Evolutionary conservation across 2,888 invertebrate genomes (phyloP), one percentile per base, ranked within the genome.

Genomic region (Digitonthophagus gazella): DNA sequence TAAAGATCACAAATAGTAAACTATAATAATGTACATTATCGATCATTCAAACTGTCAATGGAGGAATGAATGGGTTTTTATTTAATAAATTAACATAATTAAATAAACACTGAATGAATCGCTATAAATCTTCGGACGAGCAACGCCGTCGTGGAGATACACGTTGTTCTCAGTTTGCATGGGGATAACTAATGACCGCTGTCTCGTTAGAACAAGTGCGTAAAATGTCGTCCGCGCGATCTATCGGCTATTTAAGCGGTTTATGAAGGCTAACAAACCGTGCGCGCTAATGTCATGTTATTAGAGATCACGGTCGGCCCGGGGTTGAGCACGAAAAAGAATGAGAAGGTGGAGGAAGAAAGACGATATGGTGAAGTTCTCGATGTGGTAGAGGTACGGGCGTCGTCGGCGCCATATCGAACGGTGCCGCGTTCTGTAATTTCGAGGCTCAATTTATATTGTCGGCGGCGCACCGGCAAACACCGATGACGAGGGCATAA

Each of bases 401-500:
- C 28, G 28, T 44, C 28, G 6, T 44, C 28, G 28, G 28, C 28
- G 28, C 28, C 28, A 44, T 44, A 44, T 44, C 28, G 28, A 57
- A 57, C 57, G 15, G 57, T 57, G 57, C 57, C 15, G 57, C 16
- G 57, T 57, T 57, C 57, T 57, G 16, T 57, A 57, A 57, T 57
- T 57, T 57, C 57, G 57, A 57, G 57, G 15, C 16, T 15, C 57
- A 57, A 57, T 57, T 57, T 57, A 57, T 15, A 15, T 16, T 57
- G 57, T 57, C 28, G 28, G 28, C 28, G 28, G 28, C 28, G 28
- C 28, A 44, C 28, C 28, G 11, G 28, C 28, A 44, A 44, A 61
- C 19, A 67, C 64, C 69, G 69, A 69, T 67, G 69, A 67, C 69
- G 69, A 69, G 63, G 67, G 67, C 55, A 44, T 44, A 67, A 54